Percentiles rank a stretch among this genome's conserved stretches.
phyloP scores from a whole-genome alignment of 2,888 invertebrate genomes.

The Netelia inedita region DNA sequence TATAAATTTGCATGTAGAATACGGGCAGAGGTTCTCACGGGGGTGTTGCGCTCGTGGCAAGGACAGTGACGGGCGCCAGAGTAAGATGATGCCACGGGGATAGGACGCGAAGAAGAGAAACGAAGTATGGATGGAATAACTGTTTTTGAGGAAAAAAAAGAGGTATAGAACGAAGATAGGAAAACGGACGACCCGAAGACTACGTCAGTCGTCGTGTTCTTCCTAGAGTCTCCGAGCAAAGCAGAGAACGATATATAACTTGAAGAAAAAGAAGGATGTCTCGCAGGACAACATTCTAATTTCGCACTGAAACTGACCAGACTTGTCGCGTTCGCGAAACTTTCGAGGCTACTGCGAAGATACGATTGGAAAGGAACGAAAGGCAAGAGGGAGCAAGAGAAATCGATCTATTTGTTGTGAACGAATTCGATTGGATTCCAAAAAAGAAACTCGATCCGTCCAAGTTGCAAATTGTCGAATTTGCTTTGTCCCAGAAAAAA shows the following conservation, averaged over 20 bases:
- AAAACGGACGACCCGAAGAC: neutral
- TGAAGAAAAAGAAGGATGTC: constrained; percentile 59
- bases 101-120: constrained; percentile 19
- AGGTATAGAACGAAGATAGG: neutral
- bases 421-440: neutral
- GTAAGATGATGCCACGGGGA: constrained; percentile 39
- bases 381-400: neutral
- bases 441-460: neutral
- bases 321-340: constrained; percentile 65
- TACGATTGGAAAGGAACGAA: constrained; percentile 17
- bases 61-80: constrained; percentile 61
- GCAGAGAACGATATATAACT: constrained; percentile 33
- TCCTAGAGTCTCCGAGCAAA: constrained; percentile 3
- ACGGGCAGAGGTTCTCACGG: constrained; percentile 80
- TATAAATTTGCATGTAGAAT: constrained; percentile 85
- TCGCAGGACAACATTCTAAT: constrained; percentile 74
- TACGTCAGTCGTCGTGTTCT: constrained; percentile 26
- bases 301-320: constrained; percentile 72
- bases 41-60: constrained; percentile 40
- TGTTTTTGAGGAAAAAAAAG: constrained; percentile 34
- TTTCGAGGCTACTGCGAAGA: constrained; percentile 60
- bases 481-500: neutral
- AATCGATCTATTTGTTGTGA: neutral
- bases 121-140: constrained; percentile 42
- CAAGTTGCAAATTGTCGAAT: neutral